Base-by-base conservation (phyloP, 2,888 invertebrate genomes). In the Drosophila macrothrix region DNA sequence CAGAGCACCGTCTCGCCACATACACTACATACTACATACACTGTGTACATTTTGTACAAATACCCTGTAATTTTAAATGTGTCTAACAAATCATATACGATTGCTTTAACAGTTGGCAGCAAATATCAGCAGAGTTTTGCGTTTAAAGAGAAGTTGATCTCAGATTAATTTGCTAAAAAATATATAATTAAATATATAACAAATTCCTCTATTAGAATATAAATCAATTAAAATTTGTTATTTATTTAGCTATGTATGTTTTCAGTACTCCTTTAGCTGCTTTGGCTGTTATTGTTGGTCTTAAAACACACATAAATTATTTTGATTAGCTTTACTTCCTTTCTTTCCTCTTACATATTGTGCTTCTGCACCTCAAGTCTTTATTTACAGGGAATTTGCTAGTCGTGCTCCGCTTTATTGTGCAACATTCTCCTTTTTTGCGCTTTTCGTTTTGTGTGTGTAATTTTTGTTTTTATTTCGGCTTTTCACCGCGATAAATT, bases 401-500 rank as follows among this genome's bases (percentile, higher is more conserved):
- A 16, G 60, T 46, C 19, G 2, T 33, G 28, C 16, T 56, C 14
- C 60, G 31, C 19, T 10, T 22, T 2, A 0, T 25, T 10, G 6
- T 7, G 10, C 6, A n/a, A n/a, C 6, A 37, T 61, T 55, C 63
- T 68, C 66, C 60, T 71, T 60, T 68, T 28, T 25, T 64, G 39
- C 19, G 53, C 60, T 65, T 73, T 67, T 37, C 33, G 53, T 72
- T 55, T 46, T 46, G 22, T 22, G 22, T 7, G 22, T 22, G 22
- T 2, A 22, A 16, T 46, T 46, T 22, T 16, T 25, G 25, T 25
- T 37, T 63, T 65, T 58, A 55, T 62, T 73, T 52, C 52, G 54
- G 31, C 55, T 62, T 54, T 80, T 62, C 58, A 66, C 61, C 59
- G 67, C 67, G 71, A 85, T 85, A 90, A 85, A 85, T 88, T 90